phyloP scores from a whole-genome alignment of 2,113 vertebrate species.

The Drymodes brunneopygia region DNA sequence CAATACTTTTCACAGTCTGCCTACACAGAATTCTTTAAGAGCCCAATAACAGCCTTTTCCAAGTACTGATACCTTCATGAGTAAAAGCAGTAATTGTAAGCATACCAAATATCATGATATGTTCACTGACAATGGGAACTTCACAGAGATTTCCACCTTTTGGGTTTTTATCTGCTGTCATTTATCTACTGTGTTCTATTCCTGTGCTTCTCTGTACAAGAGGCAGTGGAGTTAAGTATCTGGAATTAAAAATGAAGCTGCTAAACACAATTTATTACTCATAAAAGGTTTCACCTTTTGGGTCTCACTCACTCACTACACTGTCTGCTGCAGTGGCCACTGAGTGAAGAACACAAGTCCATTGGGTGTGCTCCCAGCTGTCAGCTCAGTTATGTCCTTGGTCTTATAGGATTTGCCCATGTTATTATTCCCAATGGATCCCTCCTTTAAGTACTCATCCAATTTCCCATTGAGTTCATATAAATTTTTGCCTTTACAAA shows the following conservation, averaged over 20 bases:
- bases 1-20: background rate
- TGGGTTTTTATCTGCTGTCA: background rate
- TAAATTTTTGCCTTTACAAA: background rate
- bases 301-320: background rate
- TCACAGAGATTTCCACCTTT: background rate
- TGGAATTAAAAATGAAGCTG: background rate
- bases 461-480: background rate
- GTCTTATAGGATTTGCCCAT: background rate
- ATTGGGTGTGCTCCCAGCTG: background rate
- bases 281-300: background rate
- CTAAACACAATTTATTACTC: background rate
- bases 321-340: background rate
- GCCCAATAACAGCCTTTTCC: background rate
- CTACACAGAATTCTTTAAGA: background rate
- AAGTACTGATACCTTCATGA: background rate
- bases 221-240: background rate
- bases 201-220: background rate
- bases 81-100: background rate
- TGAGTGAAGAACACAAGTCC: background rate
- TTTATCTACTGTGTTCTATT: background rate
- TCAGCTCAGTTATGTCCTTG: background rate
- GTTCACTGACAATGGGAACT: background rate
- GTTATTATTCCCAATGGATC: background rate
- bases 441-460: background rate
- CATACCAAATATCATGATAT: background rate